These are phyloP conservation scores for Cotesia congregata DNA, from an alignment of 2,888 invertebrate species.

Conservation along the genomic window DNA sequence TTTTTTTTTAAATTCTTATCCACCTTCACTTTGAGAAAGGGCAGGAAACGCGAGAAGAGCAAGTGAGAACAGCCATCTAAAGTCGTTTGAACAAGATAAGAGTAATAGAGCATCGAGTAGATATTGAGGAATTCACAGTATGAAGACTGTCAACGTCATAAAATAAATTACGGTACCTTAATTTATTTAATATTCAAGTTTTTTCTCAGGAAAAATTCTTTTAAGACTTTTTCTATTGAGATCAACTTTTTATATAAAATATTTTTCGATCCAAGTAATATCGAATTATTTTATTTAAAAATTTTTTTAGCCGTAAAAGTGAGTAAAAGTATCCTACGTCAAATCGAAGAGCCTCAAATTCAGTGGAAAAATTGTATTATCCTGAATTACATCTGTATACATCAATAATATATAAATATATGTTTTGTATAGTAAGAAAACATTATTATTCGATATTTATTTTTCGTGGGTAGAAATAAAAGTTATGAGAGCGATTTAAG, in stretches of 20 bases:
- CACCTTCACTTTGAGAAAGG: neutral
- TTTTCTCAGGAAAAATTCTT: neutral
- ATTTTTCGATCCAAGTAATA: neutral
- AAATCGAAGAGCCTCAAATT: neutral
- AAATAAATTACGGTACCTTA: neutral
- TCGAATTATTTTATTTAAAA: neutral
- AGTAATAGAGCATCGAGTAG: too few species aligned
- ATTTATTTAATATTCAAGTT: neutral
- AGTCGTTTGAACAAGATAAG: constrained; percentile 4
- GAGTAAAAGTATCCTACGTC: too few species aligned
- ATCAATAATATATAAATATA: neutral
- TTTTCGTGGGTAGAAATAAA: neutral
- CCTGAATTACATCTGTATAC: neutral
- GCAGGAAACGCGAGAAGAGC: neutral
- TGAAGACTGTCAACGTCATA: constrained; percentile 15
- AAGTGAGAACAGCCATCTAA: constrained; percentile 3
- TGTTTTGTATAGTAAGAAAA: neutral
- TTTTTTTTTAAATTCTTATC: neutral
- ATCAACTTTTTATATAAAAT: neutral
- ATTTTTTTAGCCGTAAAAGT: neutral
- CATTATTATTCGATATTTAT: neutral
- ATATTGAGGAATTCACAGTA: neutral
- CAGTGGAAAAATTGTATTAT: neutral
- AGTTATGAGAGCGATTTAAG: neutral
- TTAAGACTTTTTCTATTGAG: neutral